Conservation (phyloP, 2,113 vertebrate genomes). For the Nannospalax galili region DNA sequence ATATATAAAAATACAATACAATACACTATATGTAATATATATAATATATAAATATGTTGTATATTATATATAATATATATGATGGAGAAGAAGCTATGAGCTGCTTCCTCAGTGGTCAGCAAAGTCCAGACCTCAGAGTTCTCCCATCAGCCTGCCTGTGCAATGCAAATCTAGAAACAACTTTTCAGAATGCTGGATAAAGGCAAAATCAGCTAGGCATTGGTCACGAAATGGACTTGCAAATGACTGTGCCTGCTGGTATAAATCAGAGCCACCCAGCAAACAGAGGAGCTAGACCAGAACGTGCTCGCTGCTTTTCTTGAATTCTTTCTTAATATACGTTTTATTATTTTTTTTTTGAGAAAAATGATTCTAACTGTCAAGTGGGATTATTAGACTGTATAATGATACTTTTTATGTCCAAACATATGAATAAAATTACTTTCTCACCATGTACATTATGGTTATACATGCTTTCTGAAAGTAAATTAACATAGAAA, state of each 20-base stretch:
- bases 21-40: not conserved
- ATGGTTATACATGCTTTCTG: conserved; percentile 77
- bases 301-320: conserved; percentile 40
- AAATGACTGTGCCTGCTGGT: conserved; percentile 25
- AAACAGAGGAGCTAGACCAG: conserved; percentile 57
- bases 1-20: too few species aligned
- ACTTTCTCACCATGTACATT: conserved; percentile 67
- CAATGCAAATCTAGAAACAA: conserved; percentile 43
- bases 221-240: conserved; percentile 65
- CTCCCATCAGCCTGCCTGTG: not conserved
- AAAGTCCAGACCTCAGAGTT: not conserved
- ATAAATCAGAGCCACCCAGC: conserved; percentile 73
- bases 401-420: conserved; percentile 82
- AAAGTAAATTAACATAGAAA: conserved; percentile 81
- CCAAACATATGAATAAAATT: conserved; percentile 82
- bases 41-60: not conserved
- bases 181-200: conserved; percentile 55
- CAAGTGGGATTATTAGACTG: conserved; percentile 81
- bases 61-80: too few species aligned
- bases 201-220: conserved; percentile 52
- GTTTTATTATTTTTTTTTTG: conserved; percentile 36
- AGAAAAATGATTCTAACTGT: conserved; percentile 77
- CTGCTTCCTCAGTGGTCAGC: not conserved
- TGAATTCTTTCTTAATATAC: conserved; percentile 75
- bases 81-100: not conserved